These are phyloP conservation scores for Fulmarus glacialis DNA, from an alignment of 2,113 vertebrate genomes.

Conservation along the genomic window DNA sequence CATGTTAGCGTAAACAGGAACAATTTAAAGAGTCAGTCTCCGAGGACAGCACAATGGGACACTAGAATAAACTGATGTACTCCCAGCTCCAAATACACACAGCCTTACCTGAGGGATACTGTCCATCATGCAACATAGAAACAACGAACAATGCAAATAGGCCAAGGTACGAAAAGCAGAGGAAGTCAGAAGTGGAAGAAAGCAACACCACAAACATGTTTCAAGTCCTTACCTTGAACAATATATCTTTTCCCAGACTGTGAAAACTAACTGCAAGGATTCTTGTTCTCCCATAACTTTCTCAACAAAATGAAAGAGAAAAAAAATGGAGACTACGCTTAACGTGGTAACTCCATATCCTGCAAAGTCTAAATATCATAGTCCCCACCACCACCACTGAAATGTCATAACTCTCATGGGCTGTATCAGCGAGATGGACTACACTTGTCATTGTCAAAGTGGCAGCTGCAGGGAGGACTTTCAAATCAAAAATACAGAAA, in stretches of 20 bases:
- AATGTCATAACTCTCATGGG: rapidly evolving
- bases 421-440: not conserved
- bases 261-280: not conserved
- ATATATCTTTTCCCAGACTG: not conserved
- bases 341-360: not conserved
- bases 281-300: not conserved
- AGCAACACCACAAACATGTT: not conserved
- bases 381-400: not conserved
- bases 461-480: not conserved
- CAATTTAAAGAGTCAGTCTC: not conserved
- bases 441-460: not conserved
- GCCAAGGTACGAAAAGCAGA: not conserved
- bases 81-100: not conserved
- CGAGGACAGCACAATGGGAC: not conserved
- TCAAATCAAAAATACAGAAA: not conserved
- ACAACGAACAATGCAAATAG: not conserved
- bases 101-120: not conserved
- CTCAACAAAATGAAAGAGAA: not conserved
- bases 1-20: not conserved
- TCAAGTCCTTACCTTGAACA: not conserved
- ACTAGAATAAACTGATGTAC: not conserved
- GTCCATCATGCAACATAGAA: not conserved
- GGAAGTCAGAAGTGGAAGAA: not conserved
- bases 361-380: not conserved
- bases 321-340: not conserved